These are phyloP conservation scores for Planiliza haematocheilus DNA, from an alignment of 2,113 vertebrate species.

Conservation along the genomic window DNA sequence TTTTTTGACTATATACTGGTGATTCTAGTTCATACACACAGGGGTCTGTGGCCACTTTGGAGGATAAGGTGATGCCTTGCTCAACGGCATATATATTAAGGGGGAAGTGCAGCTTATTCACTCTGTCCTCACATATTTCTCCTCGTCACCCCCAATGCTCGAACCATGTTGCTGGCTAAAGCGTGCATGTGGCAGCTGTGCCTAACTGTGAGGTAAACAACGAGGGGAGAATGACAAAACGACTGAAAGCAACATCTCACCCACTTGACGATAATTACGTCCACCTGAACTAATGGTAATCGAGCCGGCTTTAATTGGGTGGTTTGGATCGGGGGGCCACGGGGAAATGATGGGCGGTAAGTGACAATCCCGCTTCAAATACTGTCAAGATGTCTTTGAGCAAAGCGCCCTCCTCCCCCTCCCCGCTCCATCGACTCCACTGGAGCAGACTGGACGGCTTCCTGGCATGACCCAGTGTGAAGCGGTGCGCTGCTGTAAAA, in stretches of 20 bases:
- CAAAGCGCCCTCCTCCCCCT: no score
- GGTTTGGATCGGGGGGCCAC: conserved; percentile 9
- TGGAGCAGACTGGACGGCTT: conserved; percentile 14
- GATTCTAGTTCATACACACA: no score
- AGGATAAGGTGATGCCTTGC: no score
- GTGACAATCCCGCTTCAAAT: conserved; percentile 6
- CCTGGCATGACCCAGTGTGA: not conserved
- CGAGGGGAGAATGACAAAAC: not conserved
- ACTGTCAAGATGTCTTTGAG: conserved; percentile 26
- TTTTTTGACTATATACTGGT: no score
- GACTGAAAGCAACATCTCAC: conserved; percentile 10
- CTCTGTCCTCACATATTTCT: no score
- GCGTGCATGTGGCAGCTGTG: not conserved
- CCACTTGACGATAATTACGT: conserved; percentile 1
- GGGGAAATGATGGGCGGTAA: conserved; percentile 21
- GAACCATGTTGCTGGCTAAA: not conserved
- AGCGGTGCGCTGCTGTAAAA: conserved; percentile 2
- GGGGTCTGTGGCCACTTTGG: no score
- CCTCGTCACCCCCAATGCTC: no score
- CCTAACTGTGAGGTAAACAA: conserved; percentile 7
- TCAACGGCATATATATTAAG: no score
- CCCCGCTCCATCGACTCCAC: conserved; percentile 1
- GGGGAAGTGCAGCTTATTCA: no score
- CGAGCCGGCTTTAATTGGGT: conserved; percentile 32
- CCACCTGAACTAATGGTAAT: conserved; percentile 18